Conservation (phyloP, 2,113 vertebrate species). For the Rhadina sibilatrix region DNA sequence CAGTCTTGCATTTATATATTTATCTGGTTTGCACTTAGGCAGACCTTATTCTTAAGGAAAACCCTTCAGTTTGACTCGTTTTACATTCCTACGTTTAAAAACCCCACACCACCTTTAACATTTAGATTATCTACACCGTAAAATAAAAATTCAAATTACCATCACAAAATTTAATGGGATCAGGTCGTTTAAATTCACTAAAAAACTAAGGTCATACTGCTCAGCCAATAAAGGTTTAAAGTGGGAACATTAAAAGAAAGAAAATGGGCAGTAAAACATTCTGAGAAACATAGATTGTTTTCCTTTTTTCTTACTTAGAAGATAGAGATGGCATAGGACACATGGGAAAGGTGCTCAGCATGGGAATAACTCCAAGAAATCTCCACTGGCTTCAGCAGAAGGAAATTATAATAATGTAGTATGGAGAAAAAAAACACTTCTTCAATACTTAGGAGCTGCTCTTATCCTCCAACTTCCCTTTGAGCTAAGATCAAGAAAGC, state of each 20-base stretch:
- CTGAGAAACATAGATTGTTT: background rate
- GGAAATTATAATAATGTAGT: background rate
- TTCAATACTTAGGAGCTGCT: background rate
- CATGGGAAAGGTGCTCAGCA: background rate
- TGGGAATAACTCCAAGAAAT: background rate
- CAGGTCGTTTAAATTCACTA: background rate
- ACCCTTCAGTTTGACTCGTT: background rate
- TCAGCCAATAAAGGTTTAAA: constrained; percentile 42
- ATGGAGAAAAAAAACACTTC: background rate
- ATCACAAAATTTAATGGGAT: constrained; percentile 40
- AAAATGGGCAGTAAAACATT: constrained; percentile 15
- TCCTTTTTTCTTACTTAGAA: background rate
- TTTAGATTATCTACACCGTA: constrained; percentile 20
- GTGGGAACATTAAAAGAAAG: background rate
- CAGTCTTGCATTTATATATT: background rate
- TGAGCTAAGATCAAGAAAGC: background rate
- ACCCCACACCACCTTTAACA: background rate
- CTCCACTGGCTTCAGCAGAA: background rate
- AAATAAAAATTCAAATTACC: constrained; percentile 53
- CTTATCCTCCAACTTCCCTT: background rate
- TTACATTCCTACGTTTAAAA: background rate
- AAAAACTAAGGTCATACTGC: constrained; percentile 21
- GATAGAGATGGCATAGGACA: background rate
- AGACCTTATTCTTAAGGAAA: background rate
- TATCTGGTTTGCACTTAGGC: background rate